A percentile compares a stretch with the other conserved stretches of the same genome.
phyloP scores from a whole-genome alignment of 2,113 vertebrate genomes.

The Holacanthus passer region DNA sequence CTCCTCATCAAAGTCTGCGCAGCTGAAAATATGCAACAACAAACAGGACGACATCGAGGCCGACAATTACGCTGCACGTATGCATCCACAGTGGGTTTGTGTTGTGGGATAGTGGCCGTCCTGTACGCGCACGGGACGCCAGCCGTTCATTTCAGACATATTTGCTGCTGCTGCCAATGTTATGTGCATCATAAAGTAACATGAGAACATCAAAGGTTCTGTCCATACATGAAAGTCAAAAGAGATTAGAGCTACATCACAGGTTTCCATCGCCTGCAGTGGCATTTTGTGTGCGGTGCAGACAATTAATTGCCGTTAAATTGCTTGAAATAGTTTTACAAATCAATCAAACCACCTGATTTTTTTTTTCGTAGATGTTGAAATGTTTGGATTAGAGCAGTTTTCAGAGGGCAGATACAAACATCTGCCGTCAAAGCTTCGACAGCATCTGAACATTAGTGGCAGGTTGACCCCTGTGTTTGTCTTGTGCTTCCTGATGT shows the following conservation, averaged over 20 bases:
- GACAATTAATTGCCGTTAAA: neutral
- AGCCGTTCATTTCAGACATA: no score
- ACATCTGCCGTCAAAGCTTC: neutral
- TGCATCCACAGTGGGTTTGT: no score
- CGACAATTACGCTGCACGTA: neutral
- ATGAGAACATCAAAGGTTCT: constrained; percentile 23
- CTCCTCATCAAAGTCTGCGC: neutral
- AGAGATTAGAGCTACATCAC: constrained; percentile 9
- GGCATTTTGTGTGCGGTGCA: neutral
- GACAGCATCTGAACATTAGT: neutral
- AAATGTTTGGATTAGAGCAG: neutral
- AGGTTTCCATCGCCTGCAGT: neutral
- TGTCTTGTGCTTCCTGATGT: neutral
- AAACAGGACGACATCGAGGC: constrained; percentile 12
- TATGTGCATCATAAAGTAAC: neutral
- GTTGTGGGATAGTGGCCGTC: neutral
- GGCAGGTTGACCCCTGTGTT: neutral
- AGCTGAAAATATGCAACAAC: constrained; percentile 29
- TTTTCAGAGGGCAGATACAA: neutral
- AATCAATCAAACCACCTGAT: neutral
- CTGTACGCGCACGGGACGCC: no score
- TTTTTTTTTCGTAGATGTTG: neutral
- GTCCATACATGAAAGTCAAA: constrained; percentile 16
- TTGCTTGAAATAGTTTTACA: constrained; percentile 8
- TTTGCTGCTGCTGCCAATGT: neutral